Evolutionary conservation across 2,888 invertebrate species (phyloP).

Genomic region (Ophion slaviceki): DNA sequence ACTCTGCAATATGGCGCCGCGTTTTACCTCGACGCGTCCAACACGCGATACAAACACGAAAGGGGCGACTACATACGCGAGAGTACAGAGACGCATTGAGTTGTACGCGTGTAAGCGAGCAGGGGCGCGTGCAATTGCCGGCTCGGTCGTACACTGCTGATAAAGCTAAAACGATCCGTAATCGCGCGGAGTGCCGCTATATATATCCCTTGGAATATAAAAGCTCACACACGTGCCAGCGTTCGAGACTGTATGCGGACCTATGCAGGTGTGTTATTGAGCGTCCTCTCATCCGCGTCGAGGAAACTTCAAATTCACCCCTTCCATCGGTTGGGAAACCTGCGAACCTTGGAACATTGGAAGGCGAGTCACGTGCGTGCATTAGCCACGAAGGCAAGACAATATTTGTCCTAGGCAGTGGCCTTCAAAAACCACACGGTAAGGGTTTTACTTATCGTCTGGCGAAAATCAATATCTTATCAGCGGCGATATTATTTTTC

Average conservation of each 20-base stretch:
- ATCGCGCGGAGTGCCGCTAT: slow-evolving; percentile 28
- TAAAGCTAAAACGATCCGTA: slow-evolving; percentile 54
- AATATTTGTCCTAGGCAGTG: too few species aligned
- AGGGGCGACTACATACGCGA: slow-evolving; percentile 5
- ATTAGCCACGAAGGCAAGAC: too few species aligned
- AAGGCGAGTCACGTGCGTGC: too few species aligned
- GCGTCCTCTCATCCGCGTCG: too few species aligned
- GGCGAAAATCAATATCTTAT: neutral
- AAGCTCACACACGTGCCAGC: neutral
- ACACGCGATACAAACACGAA: slow-evolving; percentile 43
- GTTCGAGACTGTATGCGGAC: too few species aligned
- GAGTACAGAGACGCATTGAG: neutral
- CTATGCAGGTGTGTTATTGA: too few species aligned
- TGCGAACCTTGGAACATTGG: too few species aligned
- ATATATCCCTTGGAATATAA: neutral
- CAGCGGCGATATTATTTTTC: neutral
- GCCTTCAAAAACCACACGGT: too few species aligned
- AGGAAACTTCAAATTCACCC: too few species aligned
- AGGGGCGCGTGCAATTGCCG: slow-evolving; percentile 35
- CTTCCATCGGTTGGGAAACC: too few species aligned
- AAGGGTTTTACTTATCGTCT: neutral
- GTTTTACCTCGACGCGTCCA: slow-evolving; percentile 18
- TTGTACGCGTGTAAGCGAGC: slow-evolving; percentile 20
- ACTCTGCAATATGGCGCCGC: slow-evolving; percentile 35
- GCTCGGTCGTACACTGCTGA: slow-evolving; percentile 47